A percentile compares a stretch with the other conserved stretches of the same genome.
These are phyloP conservation scores for Pitta sordida DNA, from an alignment of 2,113 vertebrate species.

Conservation along the genomic window DNA sequence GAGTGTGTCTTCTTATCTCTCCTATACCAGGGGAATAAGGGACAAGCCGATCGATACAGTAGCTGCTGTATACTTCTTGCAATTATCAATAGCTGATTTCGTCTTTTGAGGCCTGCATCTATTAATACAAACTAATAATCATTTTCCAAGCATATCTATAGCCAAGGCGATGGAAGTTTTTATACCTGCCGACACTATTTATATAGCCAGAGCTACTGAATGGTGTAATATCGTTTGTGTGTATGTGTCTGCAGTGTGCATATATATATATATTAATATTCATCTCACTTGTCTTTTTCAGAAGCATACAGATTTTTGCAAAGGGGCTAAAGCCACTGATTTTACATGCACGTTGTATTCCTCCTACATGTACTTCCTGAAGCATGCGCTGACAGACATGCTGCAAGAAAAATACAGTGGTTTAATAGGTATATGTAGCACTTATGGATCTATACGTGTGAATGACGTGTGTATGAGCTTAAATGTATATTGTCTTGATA, in stretches of 20 bases:
- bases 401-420: background rate
- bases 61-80: constrained; percentile 95
- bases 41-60: constrained; percentile 98
- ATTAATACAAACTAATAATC: constrained; percentile 98
- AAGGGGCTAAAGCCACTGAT: background rate
- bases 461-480: background rate
- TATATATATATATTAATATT: background rate
- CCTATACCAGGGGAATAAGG: constrained; percentile 94
- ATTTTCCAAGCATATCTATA: constrained; percentile 80
- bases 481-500: background rate
- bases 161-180: constrained; percentile 67
- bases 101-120: constrained; percentile 96
- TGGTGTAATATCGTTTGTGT: background rate
- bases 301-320: background rate
- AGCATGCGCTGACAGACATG: background rate
- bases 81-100: constrained; percentile 99
- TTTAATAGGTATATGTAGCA: background rate
- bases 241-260: background rate
- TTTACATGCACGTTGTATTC: background rate
- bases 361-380: background rate
- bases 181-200: constrained; percentile 20
- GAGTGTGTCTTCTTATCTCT: constrained; percentile 99
- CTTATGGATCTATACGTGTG: background rate
- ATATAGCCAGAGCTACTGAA: background rate
- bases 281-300: background rate